Percentiles rank a stretch among this genome's conserved stretches.
Conservation (phyloP, 2,888 invertebrate genomes). For the Drosophila barbarae region DNA sequence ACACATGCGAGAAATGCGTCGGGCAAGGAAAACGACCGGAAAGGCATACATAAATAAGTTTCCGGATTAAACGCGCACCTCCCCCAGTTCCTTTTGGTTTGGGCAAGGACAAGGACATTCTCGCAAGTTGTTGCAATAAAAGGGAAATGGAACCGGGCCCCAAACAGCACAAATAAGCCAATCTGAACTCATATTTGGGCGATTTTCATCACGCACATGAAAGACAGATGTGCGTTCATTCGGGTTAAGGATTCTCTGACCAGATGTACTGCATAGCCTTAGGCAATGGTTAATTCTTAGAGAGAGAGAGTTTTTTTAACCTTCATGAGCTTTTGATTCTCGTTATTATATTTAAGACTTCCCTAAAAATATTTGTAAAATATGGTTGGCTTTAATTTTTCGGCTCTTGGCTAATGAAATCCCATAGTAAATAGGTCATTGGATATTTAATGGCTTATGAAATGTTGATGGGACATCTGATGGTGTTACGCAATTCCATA, state of each 20-base stretch:
- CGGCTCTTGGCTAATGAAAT: neutral
- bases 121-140: constrained; percentile 67
- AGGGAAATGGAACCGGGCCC: constrained; percentile 61
- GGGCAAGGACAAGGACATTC: constrained; percentile 42
- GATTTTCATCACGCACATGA: constrained; percentile 32
- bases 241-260: constrained; percentile 7
- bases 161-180: constrained; percentile 23
- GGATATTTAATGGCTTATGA: constrained; percentile 39
- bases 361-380: neutral
- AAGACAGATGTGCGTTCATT: constrained; percentile 19
- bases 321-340: neutral
- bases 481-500: constrained; percentile 37
- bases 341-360: neutral
- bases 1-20: constrained; percentile 68
- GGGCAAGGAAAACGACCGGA: constrained; percentile 68
- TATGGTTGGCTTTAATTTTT: too few species aligned
- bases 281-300: neutral
- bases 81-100: constrained; percentile 27
- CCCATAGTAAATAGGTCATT: constrained; percentile 5
- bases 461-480: constrained; percentile 41
- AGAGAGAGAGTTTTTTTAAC: neutral
- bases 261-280: neutral
- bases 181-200: constrained; percentile 26
- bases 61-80: constrained; percentile 69
- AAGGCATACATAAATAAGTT: constrained; percentile 73